Evolutionary conservation across 1,140 invertebrate species (phyloP), one percentile per base, ranked within the genome.

Genomic region (Drosophila santomea): DNA sequence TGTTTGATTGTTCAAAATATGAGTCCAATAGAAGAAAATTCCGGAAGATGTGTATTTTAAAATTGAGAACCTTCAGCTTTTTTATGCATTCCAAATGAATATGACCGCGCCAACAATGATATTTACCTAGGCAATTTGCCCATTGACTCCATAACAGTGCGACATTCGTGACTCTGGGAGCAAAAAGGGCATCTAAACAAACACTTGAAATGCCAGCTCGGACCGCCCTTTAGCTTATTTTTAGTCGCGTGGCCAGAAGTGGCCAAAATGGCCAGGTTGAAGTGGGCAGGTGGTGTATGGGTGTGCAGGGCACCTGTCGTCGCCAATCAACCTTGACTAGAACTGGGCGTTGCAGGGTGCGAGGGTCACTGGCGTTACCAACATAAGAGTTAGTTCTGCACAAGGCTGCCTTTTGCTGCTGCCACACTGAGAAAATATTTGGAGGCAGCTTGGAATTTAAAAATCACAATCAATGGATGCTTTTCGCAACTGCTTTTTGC

Each of bases 321-420:
- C 63, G 77, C 81, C 76, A 84, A 84, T 84, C 77, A 85, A 71
- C 76, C 59, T 76, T 63, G 48, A 75, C 60, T 60, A 51, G 54
- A 25, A 52, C 68, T 25, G 71, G 68, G 41, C 48, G 43, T 62
- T 74, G 17, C 50, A 45, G 39, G 32, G 39, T 36, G 56, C 50
- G 36, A 45, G 44, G 44, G 44, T 67, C 63, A 60, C 32, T 47
- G 64, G 25, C 17, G 32, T 32, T 32, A 54, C 54, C 14, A 48
- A 48, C 69, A 55, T 51, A 57, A 47, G 73, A 51, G 43, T 44
- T 28, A 43, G 15, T 36, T 38, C 36, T 10, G 39, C 57, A 55
- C 28, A 51, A 36, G 61, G 38, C 38, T 69, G 48, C 25, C 54
- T 51, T 41, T 59, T 44, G 71, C 48, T 75, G 61, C 62, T 47